Evolutionary conservation across 2,113 vertebrate genomes (phyloP).

Genomic region (Arvicanthis niloticus): DNA sequence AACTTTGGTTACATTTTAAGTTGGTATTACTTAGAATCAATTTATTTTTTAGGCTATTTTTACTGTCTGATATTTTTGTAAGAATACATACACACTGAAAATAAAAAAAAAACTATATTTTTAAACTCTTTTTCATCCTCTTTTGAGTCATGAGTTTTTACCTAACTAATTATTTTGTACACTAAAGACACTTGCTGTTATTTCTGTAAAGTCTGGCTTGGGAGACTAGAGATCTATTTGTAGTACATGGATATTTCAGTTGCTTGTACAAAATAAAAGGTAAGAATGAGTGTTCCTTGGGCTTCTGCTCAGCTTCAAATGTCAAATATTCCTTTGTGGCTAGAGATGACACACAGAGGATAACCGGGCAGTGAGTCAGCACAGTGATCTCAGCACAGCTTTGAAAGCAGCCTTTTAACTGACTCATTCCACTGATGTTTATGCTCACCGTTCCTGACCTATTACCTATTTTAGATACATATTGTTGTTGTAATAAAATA

Average conservation of each 20-base stretch:
- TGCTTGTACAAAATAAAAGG: background rate
- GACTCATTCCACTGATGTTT: background rate
- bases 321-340: background rate
- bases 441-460: background rate
- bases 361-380: background rate
- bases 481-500: background rate
- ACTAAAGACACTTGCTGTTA: background rate
- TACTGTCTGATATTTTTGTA: background rate
- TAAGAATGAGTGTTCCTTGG: background rate
- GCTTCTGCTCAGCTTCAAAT: conserved; percentile 23
- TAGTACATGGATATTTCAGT: background rate
- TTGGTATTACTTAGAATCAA: background rate
- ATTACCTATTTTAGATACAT: background rate
- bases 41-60: background rate
- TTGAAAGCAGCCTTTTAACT: background rate
- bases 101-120: background rate
- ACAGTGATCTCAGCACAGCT: background rate
- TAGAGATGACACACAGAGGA: background rate
- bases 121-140: background rate
- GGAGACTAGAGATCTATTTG: background rate
- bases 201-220: background rate
- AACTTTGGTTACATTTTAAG: conserved; percentile 32
- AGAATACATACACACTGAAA: background rate
- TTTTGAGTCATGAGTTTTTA: background rate
- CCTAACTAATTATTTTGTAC: background rate